These are phyloP conservation scores for Eremobia ochroleuca DNA, from an alignment of 2,888 invertebrate species.

Conservation along the genomic window DNA sequence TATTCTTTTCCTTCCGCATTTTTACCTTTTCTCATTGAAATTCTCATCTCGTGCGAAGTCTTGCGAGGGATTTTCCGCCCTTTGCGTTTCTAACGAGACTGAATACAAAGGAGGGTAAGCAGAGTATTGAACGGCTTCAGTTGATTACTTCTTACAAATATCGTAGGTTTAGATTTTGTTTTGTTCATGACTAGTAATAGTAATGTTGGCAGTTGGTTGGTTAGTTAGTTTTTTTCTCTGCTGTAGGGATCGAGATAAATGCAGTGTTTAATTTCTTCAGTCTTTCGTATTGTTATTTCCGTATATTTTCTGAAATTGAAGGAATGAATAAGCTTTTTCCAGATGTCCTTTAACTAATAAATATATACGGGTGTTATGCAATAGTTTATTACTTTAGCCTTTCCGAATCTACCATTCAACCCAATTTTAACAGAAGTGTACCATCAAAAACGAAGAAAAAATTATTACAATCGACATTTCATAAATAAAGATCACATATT, in stretches of 20 bases:
- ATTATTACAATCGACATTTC: conserved; percentile 17
- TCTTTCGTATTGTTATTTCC: background rate
- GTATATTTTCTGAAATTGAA: background rate
- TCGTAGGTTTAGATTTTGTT: conserved; percentile 45
- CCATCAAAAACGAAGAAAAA: background rate
- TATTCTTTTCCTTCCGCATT: conserved; percentile 36
- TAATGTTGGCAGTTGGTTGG: conserved; percentile 29
- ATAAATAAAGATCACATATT: conserved; percentile 49
- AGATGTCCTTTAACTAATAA: background rate
- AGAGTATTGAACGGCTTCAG: conserved; percentile 70
- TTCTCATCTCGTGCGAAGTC: conserved; percentile 65
- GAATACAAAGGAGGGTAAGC: conserved; percentile 51
- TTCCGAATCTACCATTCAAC: background rate
- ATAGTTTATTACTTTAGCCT: background rate
- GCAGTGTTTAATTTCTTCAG: background rate
- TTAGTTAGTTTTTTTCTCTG: background rate
- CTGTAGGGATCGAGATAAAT: background rate
- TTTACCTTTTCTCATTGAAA: conserved; percentile 71
- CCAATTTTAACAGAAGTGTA: background rate
- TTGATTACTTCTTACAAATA: conserved; percentile 69
- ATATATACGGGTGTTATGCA: background rate
- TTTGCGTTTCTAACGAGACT: conserved; percentile 66
- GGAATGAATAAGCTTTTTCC: background rate
- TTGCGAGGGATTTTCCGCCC: conserved; percentile 72
- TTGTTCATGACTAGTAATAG: conserved; percentile 17